Evolutionary conservation across 1,140 invertebrate genomes (phyloP), one percentile per base, ranked within the genome.

Genomic region (Drosophila prosaltans): DNA sequence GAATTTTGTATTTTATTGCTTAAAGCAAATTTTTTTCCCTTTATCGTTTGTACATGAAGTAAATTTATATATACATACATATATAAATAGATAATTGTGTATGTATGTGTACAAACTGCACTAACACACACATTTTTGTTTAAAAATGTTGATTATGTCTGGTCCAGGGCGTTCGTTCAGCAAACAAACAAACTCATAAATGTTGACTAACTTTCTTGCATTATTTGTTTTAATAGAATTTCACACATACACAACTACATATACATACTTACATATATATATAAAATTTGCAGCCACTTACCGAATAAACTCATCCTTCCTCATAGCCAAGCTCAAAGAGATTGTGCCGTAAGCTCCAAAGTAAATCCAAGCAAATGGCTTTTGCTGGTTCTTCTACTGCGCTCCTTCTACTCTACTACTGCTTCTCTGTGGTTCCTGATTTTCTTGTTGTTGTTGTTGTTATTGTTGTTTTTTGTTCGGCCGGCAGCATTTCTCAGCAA

Each of bases 171-270:
- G 30, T 66, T 26, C 16, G 21, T 24, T 10, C 21, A 64, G 10
- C 24, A 7, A 24, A 48, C 54, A 72, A 73, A 73, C 69, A 81
- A 69, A 77, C 61, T 62, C 65, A 64, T 69, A 76, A 77, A 74
- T 60, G 59, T 77, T 65, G 41, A 43, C 61, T 77, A 81, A 81
- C 79, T 81, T 78, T 73, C 64, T 63, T 67, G 41, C 54, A 81
- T 81, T 81, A 81, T 81, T 81, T 81, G 73, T 77, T 81, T 74
- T 69, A 81, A 78, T 81, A 81, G 48, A 81, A 74, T 81, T 78
- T 32, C 67, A 63, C 40, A 80, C 70, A 74, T 55, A 81, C 61
- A 67, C 64, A 67, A 51, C 28, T 51, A 51, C 16, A 16, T 30
- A 0, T 30, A 30, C 28, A 30, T 30, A 30, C 4, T 2, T 30